These are phyloP conservation scores for Yponomeuta cagnagella DNA, from an alignment of 2,888 invertebrate genomes.

Conservation along the genomic window DNA sequence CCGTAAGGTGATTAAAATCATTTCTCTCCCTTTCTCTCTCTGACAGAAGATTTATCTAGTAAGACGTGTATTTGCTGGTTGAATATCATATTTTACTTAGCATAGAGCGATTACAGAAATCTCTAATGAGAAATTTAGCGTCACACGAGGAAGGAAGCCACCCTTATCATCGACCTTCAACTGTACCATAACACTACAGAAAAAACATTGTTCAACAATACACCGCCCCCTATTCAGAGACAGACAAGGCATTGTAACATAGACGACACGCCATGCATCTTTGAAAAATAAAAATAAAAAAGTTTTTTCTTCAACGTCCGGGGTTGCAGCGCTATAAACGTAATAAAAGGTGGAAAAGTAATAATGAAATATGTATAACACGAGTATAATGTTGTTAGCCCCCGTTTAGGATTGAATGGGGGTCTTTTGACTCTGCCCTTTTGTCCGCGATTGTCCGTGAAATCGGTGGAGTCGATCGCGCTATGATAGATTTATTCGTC, in stretches of 20 bases:
- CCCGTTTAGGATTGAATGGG: slow-evolving; percentile 57
- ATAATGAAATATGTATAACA: slow-evolving; percentile 76
- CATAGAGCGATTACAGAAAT: neutral
- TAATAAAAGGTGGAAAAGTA: slow-evolving; percentile 67
- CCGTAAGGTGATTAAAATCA: no score
- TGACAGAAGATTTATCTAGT: no score
- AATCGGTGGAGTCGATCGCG: slow-evolving; percentile 55
- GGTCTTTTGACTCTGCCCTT: slow-evolving; percentile 64
- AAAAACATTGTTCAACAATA: slow-evolving; percentile 70
- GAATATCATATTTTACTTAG: no score
- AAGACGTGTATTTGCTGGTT: no score
- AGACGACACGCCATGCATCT: slow-evolving; percentile 44
- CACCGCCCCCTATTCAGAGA: slow-evolving; percentile 65
- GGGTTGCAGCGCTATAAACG: slow-evolving; percentile 67
- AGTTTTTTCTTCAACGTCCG: slow-evolving; percentile 31
- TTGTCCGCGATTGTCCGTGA: slow-evolving; percentile 67
- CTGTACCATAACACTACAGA: slow-evolving; percentile 34
- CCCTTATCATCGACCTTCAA: slow-evolving; percentile 27
- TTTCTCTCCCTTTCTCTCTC: no score
- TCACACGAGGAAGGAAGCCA: neutral
- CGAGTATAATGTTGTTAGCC: slow-evolving; percentile 73
- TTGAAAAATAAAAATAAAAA: slow-evolving; percentile 34
- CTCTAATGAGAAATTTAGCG: neutral
- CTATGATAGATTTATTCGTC: slow-evolving; percentile 48
- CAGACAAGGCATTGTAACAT: slow-evolving; percentile 43